Percentiles rank a stretch among this genome's conserved stretches.
These are phyloP conservation scores for Girardinichthys multiradiatus DNA, from an alignment of 2,113 vertebrate genomes.

Conservation along the genomic window DNA sequence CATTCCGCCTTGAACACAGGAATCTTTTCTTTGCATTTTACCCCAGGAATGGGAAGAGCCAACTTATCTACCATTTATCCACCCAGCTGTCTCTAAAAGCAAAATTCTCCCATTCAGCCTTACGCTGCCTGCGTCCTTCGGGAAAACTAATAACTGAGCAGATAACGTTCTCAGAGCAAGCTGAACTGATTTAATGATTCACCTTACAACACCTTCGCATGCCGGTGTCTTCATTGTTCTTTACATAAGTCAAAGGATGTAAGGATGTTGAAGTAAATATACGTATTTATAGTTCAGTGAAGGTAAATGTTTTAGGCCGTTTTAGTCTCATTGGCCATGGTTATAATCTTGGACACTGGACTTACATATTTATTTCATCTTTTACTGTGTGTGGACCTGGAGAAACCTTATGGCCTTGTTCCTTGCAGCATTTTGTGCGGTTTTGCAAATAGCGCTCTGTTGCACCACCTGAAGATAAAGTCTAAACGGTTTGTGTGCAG, in stretches of 20 bases:
- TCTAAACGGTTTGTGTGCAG: too few species aligned
- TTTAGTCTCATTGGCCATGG: background rate
- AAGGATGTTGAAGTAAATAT: background rate
- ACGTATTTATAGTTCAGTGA: background rate
- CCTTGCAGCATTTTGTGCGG: too few species aligned
- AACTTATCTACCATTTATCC: constrained; percentile 47
- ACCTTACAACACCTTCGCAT: constrained; percentile 34
- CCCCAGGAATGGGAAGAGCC: constrained; percentile 8
- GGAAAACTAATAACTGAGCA: constrained; percentile 51
- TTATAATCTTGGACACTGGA: background rate
- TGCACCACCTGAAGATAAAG: too few species aligned
- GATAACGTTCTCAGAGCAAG: constrained; percentile 26
- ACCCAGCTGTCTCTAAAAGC: constrained; percentile 31
- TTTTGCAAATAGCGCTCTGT: too few species aligned
- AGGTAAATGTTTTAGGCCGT: background rate
- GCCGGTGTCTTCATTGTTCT: constrained; percentile 11
- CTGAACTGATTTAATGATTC: constrained; percentile 36
- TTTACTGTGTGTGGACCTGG: background rate
- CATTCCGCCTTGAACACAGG: constrained; percentile 53
- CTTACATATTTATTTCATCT: background rate
- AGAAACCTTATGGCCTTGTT: too few species aligned
- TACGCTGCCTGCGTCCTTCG: constrained; percentile 36
- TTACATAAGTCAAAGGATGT: background rate
- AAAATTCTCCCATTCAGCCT: constrained; percentile 39
- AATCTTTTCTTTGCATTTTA: constrained; percentile 39